Evolutionary conservation across 2,797 vertebrate genomes (phyloP), one percentile per base, ranked within the genome.

Genomic region (Galagoides demidoff): DNA sequence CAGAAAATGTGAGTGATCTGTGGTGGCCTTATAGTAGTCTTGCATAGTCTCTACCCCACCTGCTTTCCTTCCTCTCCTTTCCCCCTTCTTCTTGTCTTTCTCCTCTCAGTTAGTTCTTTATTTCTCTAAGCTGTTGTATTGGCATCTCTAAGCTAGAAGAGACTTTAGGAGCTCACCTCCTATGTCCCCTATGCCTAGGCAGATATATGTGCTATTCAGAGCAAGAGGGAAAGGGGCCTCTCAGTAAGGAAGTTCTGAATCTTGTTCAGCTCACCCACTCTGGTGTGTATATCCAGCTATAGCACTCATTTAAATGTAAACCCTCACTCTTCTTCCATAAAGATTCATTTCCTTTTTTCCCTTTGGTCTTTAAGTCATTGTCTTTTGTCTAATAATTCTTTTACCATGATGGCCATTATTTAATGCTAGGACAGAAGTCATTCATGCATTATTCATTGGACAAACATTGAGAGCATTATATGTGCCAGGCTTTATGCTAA

Each of bases 311-410:
- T 85, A 55, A 66, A 66, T 79, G 64, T 90, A 79, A 95, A 52
- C 43, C 14, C 52, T 7, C 11, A 16, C 57, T 73, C 34, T 63
- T 73, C 31, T 89, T 92, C 71, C 90, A 7, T 95, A 85, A 89
- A 83, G 71, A 61, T 8, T 11, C 6, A 4, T 89, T 94, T 92
- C 66, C 13, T n/a, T 34, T 7, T 39, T 81, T 43, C 3, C 27
- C 68, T 63, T 85, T 25, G 14, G 52, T 71, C 27, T 84, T 90
- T 64, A 85, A 71, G 27, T 85, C 37, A 52, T 89, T 85, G 59
- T 74, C 23, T 84, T 85, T 96, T 93, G 31, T 92, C 55, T 94
- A 61, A 79, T 94, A 92, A 74, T 27, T 91, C 34, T 89, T 90
- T 55, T 63, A 22, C 61, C 57, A 49, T 91, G 86, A 92, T 87